A percentile compares a stretch with the other conserved stretches of the same genome.
Conservation (phyloP, 2,888 invertebrate species). For the Parascotia fuliginaria region DNA sequence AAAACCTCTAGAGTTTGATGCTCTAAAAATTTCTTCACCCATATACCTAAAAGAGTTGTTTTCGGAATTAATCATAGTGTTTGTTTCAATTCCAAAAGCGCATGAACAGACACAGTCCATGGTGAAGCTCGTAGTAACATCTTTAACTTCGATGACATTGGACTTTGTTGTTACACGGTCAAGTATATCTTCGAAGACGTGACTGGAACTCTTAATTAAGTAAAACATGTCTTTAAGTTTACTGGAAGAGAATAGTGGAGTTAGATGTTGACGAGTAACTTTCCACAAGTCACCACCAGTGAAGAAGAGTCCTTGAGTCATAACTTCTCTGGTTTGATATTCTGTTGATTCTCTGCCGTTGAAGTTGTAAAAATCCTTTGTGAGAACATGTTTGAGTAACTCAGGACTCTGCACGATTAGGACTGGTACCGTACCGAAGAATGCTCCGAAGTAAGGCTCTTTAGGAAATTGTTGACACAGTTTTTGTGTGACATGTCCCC, state of each 20-base stretch:
- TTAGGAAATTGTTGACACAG: constrained; percentile 51
- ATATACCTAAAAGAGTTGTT: constrained; percentile 50
- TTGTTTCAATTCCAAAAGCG: constrained; percentile 38
- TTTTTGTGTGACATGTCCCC: constrained; percentile 33
- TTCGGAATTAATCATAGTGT: constrained; percentile 18
- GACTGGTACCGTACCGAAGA: constrained; percentile 58
- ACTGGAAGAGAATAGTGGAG: constrained; percentile 58
- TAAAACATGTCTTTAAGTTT: constrained; percentile 68
- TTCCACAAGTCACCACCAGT: constrained; percentile 63
- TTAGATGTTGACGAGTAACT: constrained; percentile 57
- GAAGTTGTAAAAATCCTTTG: constrained; percentile 62
- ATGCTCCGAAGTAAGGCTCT: constrained; percentile 58
- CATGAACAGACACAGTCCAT: constrained; percentile 58
- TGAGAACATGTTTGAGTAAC: constrained; percentile 50
- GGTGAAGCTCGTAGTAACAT: constrained; percentile 46
- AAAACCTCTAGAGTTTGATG: constrained; percentile 37
- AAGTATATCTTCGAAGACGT: constrained; percentile 47
- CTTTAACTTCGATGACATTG: constrained; percentile 38
- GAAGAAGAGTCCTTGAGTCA: constrained; percentile 55
- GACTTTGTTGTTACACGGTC: constrained; percentile 28
- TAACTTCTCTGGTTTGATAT: constrained; percentile 45
- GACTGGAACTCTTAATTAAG: constrained; percentile 50
- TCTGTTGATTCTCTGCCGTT: constrained; percentile 54
- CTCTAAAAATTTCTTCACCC: constrained; percentile 45
- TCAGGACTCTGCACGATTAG: constrained; percentile 57